Conservation (phyloP, 2,888 invertebrate species). For the Tillus elongatus region DNA sequence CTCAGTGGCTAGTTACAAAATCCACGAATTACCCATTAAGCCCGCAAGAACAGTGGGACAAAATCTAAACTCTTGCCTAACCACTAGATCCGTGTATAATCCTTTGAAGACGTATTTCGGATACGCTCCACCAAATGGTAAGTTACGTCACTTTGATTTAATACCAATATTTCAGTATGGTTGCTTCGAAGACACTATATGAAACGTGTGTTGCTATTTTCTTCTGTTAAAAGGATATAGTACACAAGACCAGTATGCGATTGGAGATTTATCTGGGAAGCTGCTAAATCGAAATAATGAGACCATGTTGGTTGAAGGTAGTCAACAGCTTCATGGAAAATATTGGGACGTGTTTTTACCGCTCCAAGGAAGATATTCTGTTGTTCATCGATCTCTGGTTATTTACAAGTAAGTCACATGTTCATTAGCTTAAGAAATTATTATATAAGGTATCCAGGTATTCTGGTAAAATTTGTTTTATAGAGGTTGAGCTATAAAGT, state of each 20-base stretch:
- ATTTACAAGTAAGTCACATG: conserved; percentile 55
- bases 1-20: conserved; percentile 60
- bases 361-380: conserved; percentile 66
- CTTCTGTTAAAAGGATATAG: conserved; percentile 49
- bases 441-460: no score
- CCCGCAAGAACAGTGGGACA: conserved; percentile 45
- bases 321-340: conserved; percentile 61
- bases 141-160: conserved; percentile 18
- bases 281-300: conserved; percentile 64
- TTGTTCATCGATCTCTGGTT: conserved; percentile 72
- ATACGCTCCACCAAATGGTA: conserved; percentile 57
- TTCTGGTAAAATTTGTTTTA: no score
- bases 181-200: background rate
- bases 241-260: conserved; percentile 81
- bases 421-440: conserved; percentile 35
- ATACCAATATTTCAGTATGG: background rate
- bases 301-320: conserved; percentile 58
- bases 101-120: conserved; percentile 55
- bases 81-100: conserved; percentile 68
- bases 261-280: conserved; percentile 86
- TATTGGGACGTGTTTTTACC: conserved; percentile 84
- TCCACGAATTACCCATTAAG: conserved; percentile 61
- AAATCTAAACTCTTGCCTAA: conserved; percentile 51
- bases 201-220: background rate
- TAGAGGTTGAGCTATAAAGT: no score